phyloP scores from a whole-genome alignment of 2,888 invertebrate species.

The Apamea epomidion region DNA sequence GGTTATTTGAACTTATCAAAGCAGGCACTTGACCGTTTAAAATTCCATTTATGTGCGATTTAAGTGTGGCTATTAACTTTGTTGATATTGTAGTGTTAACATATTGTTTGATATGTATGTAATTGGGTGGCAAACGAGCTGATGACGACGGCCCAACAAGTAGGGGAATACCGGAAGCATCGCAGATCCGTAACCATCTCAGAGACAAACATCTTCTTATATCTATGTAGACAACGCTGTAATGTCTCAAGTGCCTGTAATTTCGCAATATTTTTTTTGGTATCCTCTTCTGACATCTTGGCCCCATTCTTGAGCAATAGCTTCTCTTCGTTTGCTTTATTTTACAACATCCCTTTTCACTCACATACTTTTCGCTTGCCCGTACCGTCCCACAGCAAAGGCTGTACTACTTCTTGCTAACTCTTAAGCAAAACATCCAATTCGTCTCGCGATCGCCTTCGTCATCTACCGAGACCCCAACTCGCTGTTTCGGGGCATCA shows the following conservation, averaged over 20 bases:
- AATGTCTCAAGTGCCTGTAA: not conserved
- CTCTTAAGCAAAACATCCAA: not conserved
- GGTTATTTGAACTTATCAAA: conserved; percentile 33
- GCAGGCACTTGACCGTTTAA: conserved; percentile 32
- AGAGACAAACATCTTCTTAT: not conserved
- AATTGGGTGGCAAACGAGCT: conserved; percentile 4
- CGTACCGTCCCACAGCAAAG: not conserved
- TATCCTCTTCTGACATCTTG: too few relatives aligned
- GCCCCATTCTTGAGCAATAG: not conserved
- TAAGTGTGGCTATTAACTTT: conserved; percentile 28
- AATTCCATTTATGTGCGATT: conserved; percentile 16
- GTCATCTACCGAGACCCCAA: not conserved
- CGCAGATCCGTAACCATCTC: not conserved
- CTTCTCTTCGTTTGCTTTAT: not conserved
- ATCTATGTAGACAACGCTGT: not conserved
- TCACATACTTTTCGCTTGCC: not conserved
- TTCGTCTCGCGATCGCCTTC: not conserved
- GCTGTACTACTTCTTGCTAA: not conserved
- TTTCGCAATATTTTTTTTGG: not conserved
- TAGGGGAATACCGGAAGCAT: not conserved
- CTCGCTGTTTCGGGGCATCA: not conserved
- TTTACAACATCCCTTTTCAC: not conserved
- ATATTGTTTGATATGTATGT: conserved; percentile 20
- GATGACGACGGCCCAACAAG: not conserved
- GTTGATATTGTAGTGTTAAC: conserved; percentile 7